Conservation (phyloP, 2,113 vertebrate species). For the Ancistrus triradiatus region DNA sequence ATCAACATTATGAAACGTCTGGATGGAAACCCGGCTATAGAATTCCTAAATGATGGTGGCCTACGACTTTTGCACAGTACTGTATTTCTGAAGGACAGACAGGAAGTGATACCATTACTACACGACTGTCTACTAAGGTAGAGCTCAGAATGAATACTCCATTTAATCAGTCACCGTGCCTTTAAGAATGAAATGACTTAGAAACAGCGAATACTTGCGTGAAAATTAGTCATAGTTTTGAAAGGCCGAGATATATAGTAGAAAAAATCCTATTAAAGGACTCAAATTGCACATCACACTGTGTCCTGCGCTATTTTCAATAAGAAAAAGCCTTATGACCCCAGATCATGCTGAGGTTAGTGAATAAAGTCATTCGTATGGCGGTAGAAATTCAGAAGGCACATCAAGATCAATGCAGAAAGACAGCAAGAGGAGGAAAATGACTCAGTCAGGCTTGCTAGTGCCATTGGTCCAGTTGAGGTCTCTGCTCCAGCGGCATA, state of each 20-base stretch:
- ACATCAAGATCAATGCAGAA: slow-evolving; percentile 43
- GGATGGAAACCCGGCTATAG: too few relatives aligned
- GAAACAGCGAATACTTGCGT: slow-evolving; percentile 42
- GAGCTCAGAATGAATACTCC: slow-evolving; percentile 45
- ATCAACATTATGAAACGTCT: too few relatives aligned
- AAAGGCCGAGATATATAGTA: slow-evolving; percentile 16
- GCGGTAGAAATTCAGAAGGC: slow-evolving; percentile 37
- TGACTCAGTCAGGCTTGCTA: slow-evolving; percentile 4
- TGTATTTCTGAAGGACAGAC: slow-evolving; percentile 52
- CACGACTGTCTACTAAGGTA: slow-evolving; percentile 52
- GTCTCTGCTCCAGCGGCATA: neutral
- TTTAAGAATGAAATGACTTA: slow-evolving; percentile 51
- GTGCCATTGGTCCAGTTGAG: neutral
- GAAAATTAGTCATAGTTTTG: slow-evolving; percentile 41
- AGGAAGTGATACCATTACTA: slow-evolving; percentile 51
- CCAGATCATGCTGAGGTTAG: slow-evolving; percentile 47
- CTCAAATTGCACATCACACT: slow-evolving; percentile 47
- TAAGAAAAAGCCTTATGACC: slow-evolving; percentile 40
- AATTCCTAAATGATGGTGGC: too few relatives aligned
- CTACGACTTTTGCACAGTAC: too few relatives aligned
- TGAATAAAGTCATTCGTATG: slow-evolving; percentile 41
- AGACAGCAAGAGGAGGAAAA: slow-evolving; percentile 11
- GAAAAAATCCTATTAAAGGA: slow-evolving; percentile 27
- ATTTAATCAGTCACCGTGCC: slow-evolving; percentile 45
- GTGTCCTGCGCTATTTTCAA: slow-evolving; percentile 34